phyloP scores from a whole-genome alignment of 2,113 vertebrate genomes.

The Phalacrocorax brasilianus region DNA sequence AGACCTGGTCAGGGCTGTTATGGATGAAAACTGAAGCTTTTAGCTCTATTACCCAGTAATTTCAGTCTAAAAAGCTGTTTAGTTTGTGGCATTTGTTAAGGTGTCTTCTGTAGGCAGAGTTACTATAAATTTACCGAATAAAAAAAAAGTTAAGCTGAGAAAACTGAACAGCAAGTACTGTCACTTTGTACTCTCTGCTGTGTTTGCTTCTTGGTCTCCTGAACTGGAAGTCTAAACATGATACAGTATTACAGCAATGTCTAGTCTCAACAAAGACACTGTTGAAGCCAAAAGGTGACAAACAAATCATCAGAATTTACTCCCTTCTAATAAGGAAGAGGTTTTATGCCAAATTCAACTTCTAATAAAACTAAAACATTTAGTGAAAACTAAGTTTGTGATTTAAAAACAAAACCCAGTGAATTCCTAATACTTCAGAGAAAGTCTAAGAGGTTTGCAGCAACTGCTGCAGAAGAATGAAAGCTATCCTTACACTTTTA shows the following conservation, averaged over 20 bases:
- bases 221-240: neutral
- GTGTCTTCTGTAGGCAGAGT: neutral
- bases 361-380: neutral
- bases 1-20: neutral
- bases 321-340: neutral
- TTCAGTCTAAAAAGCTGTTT: neutral
- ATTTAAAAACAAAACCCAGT: neutral
- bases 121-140: neutral
- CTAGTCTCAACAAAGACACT: neutral
- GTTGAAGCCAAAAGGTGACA: neutral
- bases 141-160: neutral
- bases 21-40: neutral
- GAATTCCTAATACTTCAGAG: neutral
- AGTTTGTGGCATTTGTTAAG: neutral
- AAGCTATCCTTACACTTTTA: neutral
- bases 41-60: neutral
- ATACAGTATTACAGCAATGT: neutral
- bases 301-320: neutral
- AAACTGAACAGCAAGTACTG: neutral
- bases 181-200: neutral
- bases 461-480: neutral
- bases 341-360: neutral
- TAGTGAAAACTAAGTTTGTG: neutral
- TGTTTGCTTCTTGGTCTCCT: neutral
- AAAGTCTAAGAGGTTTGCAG: neutral